phyloP scores from a whole-genome alignment of 2,888 invertebrate species.

The Oconnorella tubifera region DNA sequence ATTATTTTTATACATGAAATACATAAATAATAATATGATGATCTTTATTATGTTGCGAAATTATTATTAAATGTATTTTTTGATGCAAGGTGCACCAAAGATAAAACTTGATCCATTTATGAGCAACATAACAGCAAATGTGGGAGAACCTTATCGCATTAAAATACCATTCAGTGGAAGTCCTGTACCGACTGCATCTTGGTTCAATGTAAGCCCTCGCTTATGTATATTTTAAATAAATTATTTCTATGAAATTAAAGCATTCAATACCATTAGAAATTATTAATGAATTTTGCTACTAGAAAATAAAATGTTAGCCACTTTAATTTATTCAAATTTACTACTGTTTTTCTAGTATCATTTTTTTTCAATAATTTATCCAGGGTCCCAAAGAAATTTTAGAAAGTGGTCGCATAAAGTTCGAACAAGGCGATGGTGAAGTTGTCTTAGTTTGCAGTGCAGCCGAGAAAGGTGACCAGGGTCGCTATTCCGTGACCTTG shows the following conservation, averaged over 20 bases:
- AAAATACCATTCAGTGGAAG: constrained; percentile 90
- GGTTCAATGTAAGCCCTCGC: constrained; percentile 70
- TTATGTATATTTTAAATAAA: too few relatives aligned
- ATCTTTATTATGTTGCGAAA: too few relatives aligned
- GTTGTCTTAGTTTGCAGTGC: constrained; percentile 61
- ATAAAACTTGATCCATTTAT: constrained; percentile 74
- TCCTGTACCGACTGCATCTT: constrained; percentile 69
- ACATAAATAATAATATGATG: too few relatives aligned
- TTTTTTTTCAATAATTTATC: too few relatives aligned
- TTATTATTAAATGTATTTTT: too few relatives aligned
- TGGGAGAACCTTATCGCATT: constrained; percentile 91
- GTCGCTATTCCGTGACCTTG: constrained; percentile 85
- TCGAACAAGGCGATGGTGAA: constrained; percentile 57
- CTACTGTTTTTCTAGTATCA: neutral
- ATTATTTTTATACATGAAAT: too few relatives aligned
- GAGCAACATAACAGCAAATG: constrained; percentile 86
- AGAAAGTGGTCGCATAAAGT: constrained; percentile 74
- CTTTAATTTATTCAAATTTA: too few relatives aligned
- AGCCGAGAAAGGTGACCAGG: constrained; percentile 86
- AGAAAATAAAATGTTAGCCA: neutral
- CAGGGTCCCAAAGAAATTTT: constrained; percentile 76
- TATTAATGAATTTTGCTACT: neutral
- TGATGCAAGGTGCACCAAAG: constrained; percentile 70
- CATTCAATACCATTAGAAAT: too few relatives aligned
- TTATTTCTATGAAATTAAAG: too few relatives aligned